These are phyloP conservation scores for Chalcosyrphus nemorum DNA, from an alignment of 2,888 invertebrate species.

Conservation along the genomic window DNA sequence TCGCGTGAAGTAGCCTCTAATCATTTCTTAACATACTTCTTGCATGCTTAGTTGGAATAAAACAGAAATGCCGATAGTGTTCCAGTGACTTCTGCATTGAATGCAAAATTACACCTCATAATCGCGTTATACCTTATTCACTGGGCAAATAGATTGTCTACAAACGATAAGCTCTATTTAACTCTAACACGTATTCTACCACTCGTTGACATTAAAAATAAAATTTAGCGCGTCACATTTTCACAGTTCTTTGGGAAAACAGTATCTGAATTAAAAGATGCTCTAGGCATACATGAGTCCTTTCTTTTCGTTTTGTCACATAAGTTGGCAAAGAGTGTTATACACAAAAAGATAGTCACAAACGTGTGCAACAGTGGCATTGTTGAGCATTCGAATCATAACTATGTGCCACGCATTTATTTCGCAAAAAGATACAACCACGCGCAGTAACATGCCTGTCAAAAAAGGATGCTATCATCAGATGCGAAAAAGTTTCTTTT, in stretches of 20 bases:
- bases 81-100: conserved; percentile 60
- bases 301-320: too few species aligned
- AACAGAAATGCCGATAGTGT: conserved; percentile 74
- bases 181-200: conserved; percentile 41
- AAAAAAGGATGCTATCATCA: conserved; percentile 67
- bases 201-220: background rate
- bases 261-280: conserved; percentile 38
- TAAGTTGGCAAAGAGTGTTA: conserved; percentile 24
- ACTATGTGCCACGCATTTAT: conserved; percentile 65
- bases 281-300: conserved; percentile 52
- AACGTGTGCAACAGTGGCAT: conserved; percentile 23
- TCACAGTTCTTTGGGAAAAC: too few species aligned
- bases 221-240: background rate
- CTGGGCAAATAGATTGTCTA: conserved; percentile 57
- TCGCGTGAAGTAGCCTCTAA: conserved; percentile 30
- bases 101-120: conserved; percentile 58
- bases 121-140: background rate
- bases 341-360: conserved; percentile 20
- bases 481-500: conserved; percentile 52
- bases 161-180: conserved; percentile 44
- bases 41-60: conserved; percentile 61
- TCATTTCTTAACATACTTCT: conserved; percentile 15
- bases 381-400: conserved; percentile 56
- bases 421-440: conserved; percentile 65
- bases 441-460: conserved; percentile 55